Evolutionary conservation across 2,888 invertebrate species (phyloP).

Genomic region (Eristalinus aeneus): DNA sequence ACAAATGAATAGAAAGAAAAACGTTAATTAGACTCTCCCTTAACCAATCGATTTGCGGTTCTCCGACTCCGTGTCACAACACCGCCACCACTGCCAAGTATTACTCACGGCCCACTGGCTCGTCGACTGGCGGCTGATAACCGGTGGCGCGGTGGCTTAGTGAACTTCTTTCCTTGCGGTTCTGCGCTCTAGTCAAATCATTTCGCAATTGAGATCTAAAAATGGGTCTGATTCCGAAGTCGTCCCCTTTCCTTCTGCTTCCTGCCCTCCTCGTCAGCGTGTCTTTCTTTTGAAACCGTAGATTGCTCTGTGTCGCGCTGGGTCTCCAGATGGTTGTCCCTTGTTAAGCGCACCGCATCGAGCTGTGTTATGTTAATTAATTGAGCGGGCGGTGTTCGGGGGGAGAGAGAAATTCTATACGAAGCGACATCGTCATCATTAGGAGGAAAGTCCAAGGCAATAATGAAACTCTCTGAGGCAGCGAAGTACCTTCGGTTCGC

Average conservation of each 20-base stretch:
- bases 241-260: not conserved
- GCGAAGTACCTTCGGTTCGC: conserved; percentile 44
- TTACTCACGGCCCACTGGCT: conserved; percentile 1
- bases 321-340: conserved; percentile 11
- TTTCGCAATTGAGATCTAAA: conserved; percentile 59
- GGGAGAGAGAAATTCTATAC: conserved; percentile 35
- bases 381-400: not conserved
- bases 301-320: conserved; percentile 4
- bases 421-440: conserved; percentile 43
- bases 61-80: conserved; percentile 50
- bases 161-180: conserved; percentile 47
- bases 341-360: not conserved
- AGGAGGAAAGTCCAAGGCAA: conserved; percentile 38
- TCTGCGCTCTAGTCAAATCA: conserved; percentile 17
- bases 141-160: conserved; percentile 2
- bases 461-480: conserved; percentile 57
- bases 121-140: not conserved
- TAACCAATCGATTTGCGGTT: conserved; percentile 56
- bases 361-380: conserved; percentile 35
- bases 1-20: not conserved
- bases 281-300: conserved; percentile 24
- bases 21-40: conserved; percentile 26
- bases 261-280: not conserved
- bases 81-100: conserved; percentile 5
- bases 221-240: conserved; percentile 12